Percentiles rank a stretch among this genome's conserved stretches.
These are phyloP conservation scores for Cephus sareptanus DNA, from an alignment of 2,888 invertebrate genomes.

Conservation along the genomic window DNA sequence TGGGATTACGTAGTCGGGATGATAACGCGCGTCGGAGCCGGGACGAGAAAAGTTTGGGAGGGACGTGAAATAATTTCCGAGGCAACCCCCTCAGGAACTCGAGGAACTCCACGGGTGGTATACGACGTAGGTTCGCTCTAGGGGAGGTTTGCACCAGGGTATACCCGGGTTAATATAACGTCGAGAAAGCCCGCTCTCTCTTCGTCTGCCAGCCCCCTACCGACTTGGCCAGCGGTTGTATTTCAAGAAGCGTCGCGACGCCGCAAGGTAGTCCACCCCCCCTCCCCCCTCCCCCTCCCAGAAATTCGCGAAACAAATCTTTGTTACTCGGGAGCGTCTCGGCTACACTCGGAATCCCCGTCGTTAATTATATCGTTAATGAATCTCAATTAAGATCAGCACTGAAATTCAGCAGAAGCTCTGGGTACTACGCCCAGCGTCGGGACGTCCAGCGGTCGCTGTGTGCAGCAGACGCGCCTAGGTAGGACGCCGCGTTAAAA, in stretches of 20 bases:
- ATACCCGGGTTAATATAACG: background rate
- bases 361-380: background rate
- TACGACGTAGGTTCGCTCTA: background rate
- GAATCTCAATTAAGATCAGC: background rate
- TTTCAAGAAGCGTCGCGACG: background rate
- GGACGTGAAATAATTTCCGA: constrained; percentile 38
- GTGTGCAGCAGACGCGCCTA: background rate
- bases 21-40: constrained; percentile 26
- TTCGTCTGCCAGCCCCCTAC: background rate
- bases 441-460: background rate
- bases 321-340: background rate
- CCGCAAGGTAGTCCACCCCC: background rate
- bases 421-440: background rate
- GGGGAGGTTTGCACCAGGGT: background rate
- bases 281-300: too few relatives aligned
- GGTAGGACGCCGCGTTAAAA: background rate
- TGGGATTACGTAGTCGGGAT: constrained; percentile 15
- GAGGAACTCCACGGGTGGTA: background rate
- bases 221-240: background rate
- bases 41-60: constrained; percentile 24
- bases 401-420: background rate
- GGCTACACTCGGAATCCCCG: background rate
- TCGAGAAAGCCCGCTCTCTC: background rate
- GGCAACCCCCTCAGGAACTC: constrained; percentile 15
- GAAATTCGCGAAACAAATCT: background rate